phyloP scores from a whole-genome alignment of 2,113 vertebrate genomes.

The Deroptyus accipitrinus region DNA sequence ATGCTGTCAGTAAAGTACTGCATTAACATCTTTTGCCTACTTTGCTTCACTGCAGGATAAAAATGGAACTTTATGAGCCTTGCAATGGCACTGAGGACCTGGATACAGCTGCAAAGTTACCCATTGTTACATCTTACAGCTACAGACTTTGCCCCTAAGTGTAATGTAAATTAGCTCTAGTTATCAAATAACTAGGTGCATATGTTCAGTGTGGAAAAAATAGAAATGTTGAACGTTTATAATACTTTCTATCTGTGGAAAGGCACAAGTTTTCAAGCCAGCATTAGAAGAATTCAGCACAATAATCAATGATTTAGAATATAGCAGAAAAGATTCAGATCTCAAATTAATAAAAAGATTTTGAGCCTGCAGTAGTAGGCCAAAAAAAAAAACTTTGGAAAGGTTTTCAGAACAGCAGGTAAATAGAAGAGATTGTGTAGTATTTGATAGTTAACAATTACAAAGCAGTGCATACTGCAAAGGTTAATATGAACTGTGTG shows the following conservation, averaged over 20 bases:
- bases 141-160: background rate
- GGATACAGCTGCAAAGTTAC: background rate
- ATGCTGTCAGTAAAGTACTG: background rate
- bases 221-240: background rate
- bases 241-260: background rate
- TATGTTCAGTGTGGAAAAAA: background rate
- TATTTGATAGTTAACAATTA: background rate
- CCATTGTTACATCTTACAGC: background rate
- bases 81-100: background rate
- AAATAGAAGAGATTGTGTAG: background rate
- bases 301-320: background rate
- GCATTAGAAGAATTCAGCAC: background rate
- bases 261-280: background rate
- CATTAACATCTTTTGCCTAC: background rate
- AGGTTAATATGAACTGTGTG: background rate
- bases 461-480: background rate
- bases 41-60: background rate
- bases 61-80: background rate
- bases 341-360: background rate
- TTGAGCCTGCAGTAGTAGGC: background rate
- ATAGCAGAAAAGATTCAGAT: background rate
- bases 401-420: background rate
- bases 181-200: background rate
- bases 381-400: background rate
- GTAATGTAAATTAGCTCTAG: background rate